Evolutionary conservation across 2,113 vertebrate genomes (phyloP).

Genomic region (Tautogolabrus adspersus): DNA sequence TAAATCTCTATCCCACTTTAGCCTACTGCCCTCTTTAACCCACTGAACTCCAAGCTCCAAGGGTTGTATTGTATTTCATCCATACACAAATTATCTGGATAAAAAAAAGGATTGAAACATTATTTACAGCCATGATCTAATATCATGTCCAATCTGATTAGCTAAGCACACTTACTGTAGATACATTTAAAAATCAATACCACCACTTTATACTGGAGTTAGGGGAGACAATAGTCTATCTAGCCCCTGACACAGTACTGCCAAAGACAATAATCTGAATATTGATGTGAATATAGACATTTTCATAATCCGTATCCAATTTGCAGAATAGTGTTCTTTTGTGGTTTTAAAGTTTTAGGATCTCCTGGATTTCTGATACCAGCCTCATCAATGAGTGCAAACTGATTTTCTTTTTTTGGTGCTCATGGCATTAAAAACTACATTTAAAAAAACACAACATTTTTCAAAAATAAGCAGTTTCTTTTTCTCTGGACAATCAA

Average conservation of each 20-base stretch:
- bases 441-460: not conserved
- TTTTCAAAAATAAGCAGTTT: not conserved
- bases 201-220: conserved; percentile 1
- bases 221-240: not conserved
- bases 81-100: not conserved
- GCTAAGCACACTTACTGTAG: not conserved
- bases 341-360: not conserved
- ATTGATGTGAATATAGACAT: too few species aligned
- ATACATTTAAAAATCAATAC: conserved; percentile 47
- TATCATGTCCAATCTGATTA: not conserved
- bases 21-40: conserved; percentile 36
- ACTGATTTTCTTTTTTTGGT: not conserved
- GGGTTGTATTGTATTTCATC: not conserved
- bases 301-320: too few species aligned
- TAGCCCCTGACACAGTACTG: not conserved
- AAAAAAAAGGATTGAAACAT: not conserved
- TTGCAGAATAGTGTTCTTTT: not conserved
- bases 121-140: not conserved
- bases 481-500: not conserved
- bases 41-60: not conserved
- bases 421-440: not conserved
- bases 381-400: too few species aligned
- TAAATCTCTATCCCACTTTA: conserved; percentile 28
- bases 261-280: too few species aligned
- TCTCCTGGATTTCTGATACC: too few species aligned